Base-by-base conservation (phyloP, 2,797 vertebrate species). In the Sphaeramia orbicularis region DNA sequence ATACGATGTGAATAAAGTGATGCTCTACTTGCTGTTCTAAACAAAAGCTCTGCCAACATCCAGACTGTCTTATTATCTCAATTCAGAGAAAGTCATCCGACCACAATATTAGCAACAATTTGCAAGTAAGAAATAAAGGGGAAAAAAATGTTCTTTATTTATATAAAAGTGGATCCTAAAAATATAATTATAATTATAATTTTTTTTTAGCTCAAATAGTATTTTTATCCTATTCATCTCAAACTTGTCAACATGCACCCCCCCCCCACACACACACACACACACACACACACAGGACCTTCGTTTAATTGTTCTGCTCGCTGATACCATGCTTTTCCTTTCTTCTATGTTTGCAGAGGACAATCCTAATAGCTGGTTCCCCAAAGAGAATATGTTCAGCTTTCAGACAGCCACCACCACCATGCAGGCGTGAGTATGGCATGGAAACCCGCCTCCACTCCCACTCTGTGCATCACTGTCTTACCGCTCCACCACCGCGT, bases 401-500 rank as follows among this genome's bases (percentile, higher is more conserved):
- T 98, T 99, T 88, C 96, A 98, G 86, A 96, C 96, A 12, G 96
- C 97, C 58, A 97, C 95, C 77, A 98, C 97, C 90, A 98, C 97
- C 94, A 97, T 99, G 97, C 97, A 98, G 95, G 97, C 97, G 97
- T 99, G 92, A 98, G 97, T 97, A 84, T 51, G 67, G 13, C 45
- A 4, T 60, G 35, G 61, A 71, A 43, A 64, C 67, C 35, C 14
- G 6, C 57, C 50, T 56, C 36, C 18, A 51, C 58, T 64, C 68
- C 55, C 61, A 61, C 56, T 48, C 65, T 37, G 13, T 30, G 14
- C 48, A 62, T 66, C 40, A 55, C 41, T 51, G 37, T 72, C 43
- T 21, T 10, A 51, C 42, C 53, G 45, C 21, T 7, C 30, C 7
- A 16, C 16, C 38, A 40, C 14, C 6, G 0, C 13, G 48, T 58